Conservation (phyloP, 2,113 vertebrate species). For the Mustelus asterias region DNA sequence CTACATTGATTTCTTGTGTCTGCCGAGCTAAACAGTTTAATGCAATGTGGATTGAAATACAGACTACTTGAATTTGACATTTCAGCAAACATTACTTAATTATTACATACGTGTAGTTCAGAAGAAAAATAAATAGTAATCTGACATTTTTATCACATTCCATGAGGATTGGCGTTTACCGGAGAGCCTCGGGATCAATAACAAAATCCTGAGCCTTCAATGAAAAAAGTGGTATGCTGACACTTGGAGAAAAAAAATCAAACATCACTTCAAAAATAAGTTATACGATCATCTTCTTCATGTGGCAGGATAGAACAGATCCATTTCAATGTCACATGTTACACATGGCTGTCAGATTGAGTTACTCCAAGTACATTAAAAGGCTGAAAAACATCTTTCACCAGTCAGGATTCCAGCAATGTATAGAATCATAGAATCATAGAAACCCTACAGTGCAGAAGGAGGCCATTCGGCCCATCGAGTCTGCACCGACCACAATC, state of each 20-base stretch:
- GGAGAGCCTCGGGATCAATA: neutral
- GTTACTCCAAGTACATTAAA: neutral
- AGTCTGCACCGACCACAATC: no score
- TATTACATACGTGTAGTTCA: neutral
- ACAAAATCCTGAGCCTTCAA: neutral
- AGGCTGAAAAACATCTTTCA: neutral
- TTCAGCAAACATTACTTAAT: slow-evolving; percentile 1
- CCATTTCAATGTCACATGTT: neutral
- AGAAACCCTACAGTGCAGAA: no score
- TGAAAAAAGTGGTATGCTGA: neutral
- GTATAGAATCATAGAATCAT: no score
- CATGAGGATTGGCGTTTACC: neutral
- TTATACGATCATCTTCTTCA: neutral
- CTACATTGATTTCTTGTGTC: neutral
- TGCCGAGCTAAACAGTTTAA: neutral
- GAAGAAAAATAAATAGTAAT: neutral
- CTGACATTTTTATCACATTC: slow-evolving; percentile 4
- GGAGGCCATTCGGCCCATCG: no score
- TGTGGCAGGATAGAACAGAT: neutral
- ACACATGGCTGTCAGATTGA: neutral
- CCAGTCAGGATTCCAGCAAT: neutral
- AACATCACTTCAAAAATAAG: neutral
- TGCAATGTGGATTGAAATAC: neutral
- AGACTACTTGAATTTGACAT: neutral
- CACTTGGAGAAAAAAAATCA: neutral